These are phyloP conservation scores for Acrobasis suavella DNA, from an alignment of 2,888 invertebrate species.

Conservation along the genomic window DNA sequence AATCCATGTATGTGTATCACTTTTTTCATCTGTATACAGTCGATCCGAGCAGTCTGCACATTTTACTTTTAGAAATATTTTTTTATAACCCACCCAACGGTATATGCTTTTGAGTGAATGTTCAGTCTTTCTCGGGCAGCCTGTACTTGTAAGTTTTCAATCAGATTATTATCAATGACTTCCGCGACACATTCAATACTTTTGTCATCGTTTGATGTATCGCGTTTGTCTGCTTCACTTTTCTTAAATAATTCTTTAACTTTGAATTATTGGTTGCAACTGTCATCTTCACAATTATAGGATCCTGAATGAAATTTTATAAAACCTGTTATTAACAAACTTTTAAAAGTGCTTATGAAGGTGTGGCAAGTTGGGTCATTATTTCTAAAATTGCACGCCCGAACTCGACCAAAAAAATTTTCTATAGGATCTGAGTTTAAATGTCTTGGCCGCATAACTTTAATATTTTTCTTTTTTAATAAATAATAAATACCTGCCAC, in stretches of 20 bases:
- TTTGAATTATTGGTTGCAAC: background rate
- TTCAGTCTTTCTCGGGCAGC: constrained; percentile 28
- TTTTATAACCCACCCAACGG: constrained; percentile 34
- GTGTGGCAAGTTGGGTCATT: constrained; percentile 36
- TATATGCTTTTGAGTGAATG: constrained; percentile 37
- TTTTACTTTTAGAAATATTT: constrained; percentile 29
- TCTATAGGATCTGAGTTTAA: too few species aligned
- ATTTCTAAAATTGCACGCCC: constrained; percentile 38
- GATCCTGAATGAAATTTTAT: background rate
- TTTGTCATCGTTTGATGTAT: background rate
- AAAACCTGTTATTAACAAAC: constrained; percentile 29
- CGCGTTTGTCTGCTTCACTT: background rate
- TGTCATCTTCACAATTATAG: too few species aligned
- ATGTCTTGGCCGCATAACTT: too few species aligned
- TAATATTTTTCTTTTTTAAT: too few species aligned
- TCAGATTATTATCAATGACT: too few species aligned
- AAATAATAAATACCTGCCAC: too few species aligned
- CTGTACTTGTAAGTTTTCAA: constrained; percentile 17
- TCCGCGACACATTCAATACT: too few species aligned
- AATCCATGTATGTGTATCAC: too few species aligned
- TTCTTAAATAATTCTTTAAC: constrained; percentile 2
- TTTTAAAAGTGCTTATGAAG: constrained; percentile 35
- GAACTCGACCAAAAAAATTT: too few species aligned
- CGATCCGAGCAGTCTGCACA: constrained; percentile 23
- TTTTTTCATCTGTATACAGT: background rate